Percentiles rank a stretch among this genome's conserved stretches.
Evolutionary conservation across 2,113 vertebrate species (phyloP).

Genomic region (Maccullochella peelii): DNA sequence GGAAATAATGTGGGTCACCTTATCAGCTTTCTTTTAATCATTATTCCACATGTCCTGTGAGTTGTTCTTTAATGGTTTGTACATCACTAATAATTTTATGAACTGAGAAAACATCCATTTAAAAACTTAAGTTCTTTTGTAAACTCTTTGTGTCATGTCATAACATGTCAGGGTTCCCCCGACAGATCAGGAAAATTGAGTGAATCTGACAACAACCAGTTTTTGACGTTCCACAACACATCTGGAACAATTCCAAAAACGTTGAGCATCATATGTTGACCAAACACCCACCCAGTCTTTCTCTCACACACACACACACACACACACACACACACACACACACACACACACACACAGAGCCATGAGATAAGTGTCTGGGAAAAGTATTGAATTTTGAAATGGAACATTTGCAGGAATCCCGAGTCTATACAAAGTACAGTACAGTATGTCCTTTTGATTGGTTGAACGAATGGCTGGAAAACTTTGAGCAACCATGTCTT

Average conservation of each 20-base stretch:
- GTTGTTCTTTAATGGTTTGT: constrained; percentile 28
- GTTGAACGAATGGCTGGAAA: constrained; percentile 51
- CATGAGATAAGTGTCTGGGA: constrained; percentile 3
- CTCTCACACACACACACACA: too few relatives aligned
- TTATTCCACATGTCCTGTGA: constrained; percentile 32
- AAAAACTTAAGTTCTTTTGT: constrained; percentile 38
- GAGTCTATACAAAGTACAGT: constrained; percentile 41
- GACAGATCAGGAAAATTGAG: constrained; percentile 3
- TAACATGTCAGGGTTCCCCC: constrained; percentile 9
- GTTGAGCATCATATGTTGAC: constrained; percentile 6
- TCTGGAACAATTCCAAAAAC: constrained; percentile 9
- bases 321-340: too few relatives aligned
- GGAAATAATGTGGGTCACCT: constrained; percentile 39
- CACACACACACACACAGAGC: too few relatives aligned
- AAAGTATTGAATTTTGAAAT: constrained; percentile 5
- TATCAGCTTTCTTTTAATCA: constrained; percentile 35
- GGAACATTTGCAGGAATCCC: constrained; percentile 31
- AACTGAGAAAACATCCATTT: constrained; percentile 15
- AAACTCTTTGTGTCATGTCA: constrained; percentile 12
- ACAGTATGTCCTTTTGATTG: constrained; percentile 61
- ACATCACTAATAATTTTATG: constrained; percentile 26
- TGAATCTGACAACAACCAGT: neutral
- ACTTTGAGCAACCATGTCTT: constrained; percentile 52
- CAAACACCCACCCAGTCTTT: too few relatives aligned
- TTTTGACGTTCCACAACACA: constrained; percentile 3